Conservation (phyloP, 2,888 invertebrate genomes). For the Eumacrocentrus americanus region DNA sequence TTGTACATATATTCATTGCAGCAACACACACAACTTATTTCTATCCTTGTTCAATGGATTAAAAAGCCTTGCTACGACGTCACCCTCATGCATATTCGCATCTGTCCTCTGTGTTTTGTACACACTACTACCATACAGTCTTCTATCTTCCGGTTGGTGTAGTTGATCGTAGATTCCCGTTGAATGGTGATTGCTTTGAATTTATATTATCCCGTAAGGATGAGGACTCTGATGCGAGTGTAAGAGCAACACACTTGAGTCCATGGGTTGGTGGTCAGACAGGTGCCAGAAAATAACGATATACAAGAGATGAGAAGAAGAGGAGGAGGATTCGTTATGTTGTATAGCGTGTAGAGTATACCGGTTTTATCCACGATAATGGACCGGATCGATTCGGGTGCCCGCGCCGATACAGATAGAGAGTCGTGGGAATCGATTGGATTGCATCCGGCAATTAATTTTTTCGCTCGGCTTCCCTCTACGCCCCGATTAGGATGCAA, state of each 20-base stretch:
- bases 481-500: slow-evolving; percentile 28
- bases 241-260: not conserved
- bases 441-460: slow-evolving; percentile 60
- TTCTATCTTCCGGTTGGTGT: not conserved
- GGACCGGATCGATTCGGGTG: slow-evolving; percentile 34
- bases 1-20: slow-evolving; percentile 3
- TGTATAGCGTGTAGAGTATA: not conserved
- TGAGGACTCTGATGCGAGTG: not conserved
- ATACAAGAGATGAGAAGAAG: not conserved
- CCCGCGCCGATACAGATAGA: slow-evolving; percentile 1
- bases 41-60: not conserved
- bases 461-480: slow-evolving; percentile 41
- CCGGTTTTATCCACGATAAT: slow-evolving; percentile 28
- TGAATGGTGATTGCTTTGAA: not conserved
- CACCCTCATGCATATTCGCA: not conserved
- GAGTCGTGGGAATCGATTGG: slow-evolving; percentile 57
- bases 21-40: no score
- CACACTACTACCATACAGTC: not conserved
- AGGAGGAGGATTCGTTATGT: not conserved
- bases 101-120: not conserved
- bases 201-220: not conserved
- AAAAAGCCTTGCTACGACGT: not conserved
- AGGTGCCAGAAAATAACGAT: no score
- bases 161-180: not conserved
- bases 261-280: no score